Base-by-base conservation (phyloP, 92 coral and sea anemone genomes). In the Epizoanthus stellaris region DNA sequence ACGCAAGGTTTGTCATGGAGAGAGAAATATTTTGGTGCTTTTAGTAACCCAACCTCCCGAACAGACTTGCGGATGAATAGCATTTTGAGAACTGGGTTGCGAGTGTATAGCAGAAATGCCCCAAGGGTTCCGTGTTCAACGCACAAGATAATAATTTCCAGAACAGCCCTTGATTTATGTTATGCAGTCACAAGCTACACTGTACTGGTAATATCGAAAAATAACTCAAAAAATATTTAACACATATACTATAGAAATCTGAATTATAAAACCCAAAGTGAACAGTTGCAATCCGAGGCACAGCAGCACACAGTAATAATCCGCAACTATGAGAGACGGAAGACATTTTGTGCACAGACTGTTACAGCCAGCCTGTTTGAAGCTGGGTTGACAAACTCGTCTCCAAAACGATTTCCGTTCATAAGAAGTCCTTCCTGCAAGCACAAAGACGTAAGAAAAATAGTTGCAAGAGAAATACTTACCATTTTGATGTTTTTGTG, bases 1-100 rank as follows among this genome's bases (percentile, higher is more conserved):
- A 79, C 52, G 83, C 83, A 79, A 79, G 83, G 47, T 2, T 79
- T 63, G 71, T 56, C 83, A 45, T 12, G 73, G 59, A 79, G 60
- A 62, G 62, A 63, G 25, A 79, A 64, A 43, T 23, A 63, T 58
- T 40, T 62, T 3, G 25, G 21, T 60, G 3, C 25, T 45, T 58
- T 62, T 40, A 79, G 13, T 9, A 45, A 10, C 72, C 42, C 60
- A 62, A 62, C 65, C 71, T 20, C 7, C 21, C 25, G 73, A 79
- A 63, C 83, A 79, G 83, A 63, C 59, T 79, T 61, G 15, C 17
- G 3, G 6, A 17, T 16, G 83, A 79, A 79, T 62, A 79, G 21
- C 25, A 21, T 19, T 79, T 79, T 45, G 43, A 17, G 39, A 63
- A 43, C 49, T 63, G 21, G 5, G 5, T 62, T 20, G 11, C 15